Base-by-base conservation (phyloP, 1,140 invertebrate genomes). In the Polypedilum vanderplanki region DNA sequence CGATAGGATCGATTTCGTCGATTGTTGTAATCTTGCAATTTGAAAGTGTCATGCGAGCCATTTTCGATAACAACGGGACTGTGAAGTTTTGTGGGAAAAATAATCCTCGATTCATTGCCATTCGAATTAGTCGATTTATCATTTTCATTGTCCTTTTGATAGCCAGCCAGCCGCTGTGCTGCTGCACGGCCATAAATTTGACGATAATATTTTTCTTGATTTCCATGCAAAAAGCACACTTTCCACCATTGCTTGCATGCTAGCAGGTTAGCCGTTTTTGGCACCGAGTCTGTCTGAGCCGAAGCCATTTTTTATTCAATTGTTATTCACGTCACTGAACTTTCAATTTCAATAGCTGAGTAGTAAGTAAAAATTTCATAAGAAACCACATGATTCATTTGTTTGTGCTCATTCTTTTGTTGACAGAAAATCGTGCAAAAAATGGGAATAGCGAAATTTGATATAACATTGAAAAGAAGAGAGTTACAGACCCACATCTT, bases 181-280 rank as follows among this genome's bases (percentile, higher is more conserved):
- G 81, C 81, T 78, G 87, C 85, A 79, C 87, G 88, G 10, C 89
- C 90, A 81, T 93, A 93, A 64, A 93, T 81, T 78, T 92, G 90
- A 79, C 91, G 84, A 84, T 93, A 93, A 82, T 92, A 90, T 80
- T 92, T 92, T 80, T 91, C 90, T 81, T 93, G 91, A 80, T 93
- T 91, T 33, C 91, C 91, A 79, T 93, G 91, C 84, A 93, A 90
- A 88, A 90, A 93, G 80, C 91, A 93, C 74, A 93, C 91, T 83
- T 91, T 91, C 91, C 91, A 93, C 91, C 91, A 93, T 84, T 93
- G 90, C 81, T 90, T 90, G 85, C 90, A 92, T 88, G 91, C 91
- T 75, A 93, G 83, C 80, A 91, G 88, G 83, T 90, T 90, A 70
- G 88, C 88, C 64, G 87, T 82, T 78, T 81, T 81, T 79, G 81